A percentile compares a stretch with the other conserved stretches of the same genome.
Evolutionary conservation across 2,797 vertebrate species (phyloP).

Genomic region (Myripristis murdjan): DNA sequence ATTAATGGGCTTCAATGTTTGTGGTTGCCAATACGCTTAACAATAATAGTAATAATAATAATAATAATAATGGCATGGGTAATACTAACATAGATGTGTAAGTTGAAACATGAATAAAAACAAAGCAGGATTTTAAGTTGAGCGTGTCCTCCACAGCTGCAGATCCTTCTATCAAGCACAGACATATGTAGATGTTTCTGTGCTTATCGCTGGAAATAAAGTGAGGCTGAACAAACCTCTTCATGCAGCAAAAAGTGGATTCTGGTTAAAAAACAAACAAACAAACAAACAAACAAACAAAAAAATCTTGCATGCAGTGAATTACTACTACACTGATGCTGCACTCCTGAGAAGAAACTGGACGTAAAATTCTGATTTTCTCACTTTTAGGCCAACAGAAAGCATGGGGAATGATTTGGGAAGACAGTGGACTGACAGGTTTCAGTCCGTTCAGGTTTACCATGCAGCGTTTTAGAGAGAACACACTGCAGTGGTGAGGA

Average conservation of each 20-base stretch:
- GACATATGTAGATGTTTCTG: too few species aligned
- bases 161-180: slow-evolving; percentile 28
- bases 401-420: too few species aligned
- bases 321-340: too few species aligned
- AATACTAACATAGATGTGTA: slow-evolving; percentile 28
- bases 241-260: not conserved
- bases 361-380: not conserved
- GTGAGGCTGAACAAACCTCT: not conserved
- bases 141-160: slow-evolving; percentile 39
- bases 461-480: too few species aligned
- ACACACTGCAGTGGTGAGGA: too few species aligned
- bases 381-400: not conserved
- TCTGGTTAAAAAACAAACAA: too few species aligned
- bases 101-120: slow-evolving; percentile 35
- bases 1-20: slow-evolving; percentile 26
- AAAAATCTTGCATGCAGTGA: not conserved
- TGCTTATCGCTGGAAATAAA: not conserved
- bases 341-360: not conserved
- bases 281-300: too few species aligned
- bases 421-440: too few species aligned
- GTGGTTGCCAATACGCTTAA: slow-evolving; percentile 32
- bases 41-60: slow-evolving; percentile 17
- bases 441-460: too few species aligned
- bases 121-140: not conserved
- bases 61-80: slow-evolving; percentile 12